phyloP scores from a whole-genome alignment of 2,113 vertebrate genomes.

The Loxodonta africana region DNA sequence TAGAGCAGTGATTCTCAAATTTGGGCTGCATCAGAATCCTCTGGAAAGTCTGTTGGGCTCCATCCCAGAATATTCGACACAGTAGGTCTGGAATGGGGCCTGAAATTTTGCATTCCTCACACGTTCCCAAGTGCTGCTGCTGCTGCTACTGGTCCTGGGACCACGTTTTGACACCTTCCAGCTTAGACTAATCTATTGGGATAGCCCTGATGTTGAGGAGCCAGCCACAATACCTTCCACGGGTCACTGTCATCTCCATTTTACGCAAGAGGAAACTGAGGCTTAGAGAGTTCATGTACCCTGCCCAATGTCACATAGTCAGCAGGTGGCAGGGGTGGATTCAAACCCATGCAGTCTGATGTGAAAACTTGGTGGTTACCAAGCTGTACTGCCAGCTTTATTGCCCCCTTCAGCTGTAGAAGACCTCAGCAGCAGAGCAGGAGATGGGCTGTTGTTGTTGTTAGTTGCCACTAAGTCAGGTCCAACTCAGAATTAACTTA shows the following conservation, averaged over 20 bases:
- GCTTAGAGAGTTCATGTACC: too few relatives aligned
- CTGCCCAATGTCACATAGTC: neutral
- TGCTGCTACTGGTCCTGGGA: neutral
- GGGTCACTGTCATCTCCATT: neutral
- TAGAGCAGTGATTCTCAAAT: neutral
- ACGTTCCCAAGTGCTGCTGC: neutral
- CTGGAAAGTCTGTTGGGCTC: neutral
- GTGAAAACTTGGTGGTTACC: neutral
- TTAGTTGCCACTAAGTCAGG: too few relatives aligned
- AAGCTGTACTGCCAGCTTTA: neutral
- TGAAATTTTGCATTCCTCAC: neutral
- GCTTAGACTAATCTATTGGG: neutral
- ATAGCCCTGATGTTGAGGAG: neutral
- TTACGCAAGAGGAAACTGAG: neutral
- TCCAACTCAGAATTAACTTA: too few relatives aligned
- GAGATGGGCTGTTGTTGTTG: neutral
- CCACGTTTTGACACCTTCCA: neutral
- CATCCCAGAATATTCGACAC: accelerated
- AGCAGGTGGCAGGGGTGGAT: neutral
- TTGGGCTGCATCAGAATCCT: neutral
- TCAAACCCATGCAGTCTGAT: neutral
- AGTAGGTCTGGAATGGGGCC: neutral
- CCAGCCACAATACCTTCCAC: neutral
- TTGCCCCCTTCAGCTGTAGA: neutral
- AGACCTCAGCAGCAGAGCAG: neutral